Conservation (phyloP, 2,113 vertebrate genomes). For the Pipa parva region DNA sequence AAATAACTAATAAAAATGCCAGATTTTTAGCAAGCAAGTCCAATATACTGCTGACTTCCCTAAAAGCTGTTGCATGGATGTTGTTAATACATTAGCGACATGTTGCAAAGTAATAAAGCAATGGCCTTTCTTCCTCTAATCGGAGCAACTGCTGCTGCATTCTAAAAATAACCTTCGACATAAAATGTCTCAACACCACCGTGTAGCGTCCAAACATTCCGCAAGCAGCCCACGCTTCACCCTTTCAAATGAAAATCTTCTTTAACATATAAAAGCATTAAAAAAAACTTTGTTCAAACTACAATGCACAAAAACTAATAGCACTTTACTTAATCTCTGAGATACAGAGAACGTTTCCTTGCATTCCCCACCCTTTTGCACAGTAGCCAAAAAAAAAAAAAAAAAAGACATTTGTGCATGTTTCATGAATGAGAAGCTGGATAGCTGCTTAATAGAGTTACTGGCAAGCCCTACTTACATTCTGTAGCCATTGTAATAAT, state of each 20-base stretch:
- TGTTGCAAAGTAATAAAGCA: neutral
- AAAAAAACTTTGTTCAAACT: no score
- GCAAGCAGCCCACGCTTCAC: neutral
- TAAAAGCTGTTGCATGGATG: neutral
- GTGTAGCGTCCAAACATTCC: neutral
- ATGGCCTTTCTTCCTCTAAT: neutral
- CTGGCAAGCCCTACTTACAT: constrained; percentile 44
- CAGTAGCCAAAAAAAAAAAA: neutral
- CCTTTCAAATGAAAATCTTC: neutral
- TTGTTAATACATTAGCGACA: constrained; percentile 2
- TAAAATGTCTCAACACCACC: neutral
- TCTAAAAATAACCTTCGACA: constrained; percentile 16
- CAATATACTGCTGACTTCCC: neutral
- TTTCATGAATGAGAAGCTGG: neutral
- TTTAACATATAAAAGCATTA: no score
- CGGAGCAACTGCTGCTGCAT: neutral
- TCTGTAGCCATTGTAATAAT: constrained; percentile 92
- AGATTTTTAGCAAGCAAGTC: no score
- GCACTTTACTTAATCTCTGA: neutral
- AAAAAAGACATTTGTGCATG: constrained; percentile 4
- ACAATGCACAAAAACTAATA: no score
- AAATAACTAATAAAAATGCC: no score
- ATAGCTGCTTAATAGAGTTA: constrained; percentile 5
- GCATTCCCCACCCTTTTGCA: neutral
- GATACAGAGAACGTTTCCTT: neutral